These are phyloP conservation scores for Distichodus sexfasciatus DNA, from an alignment of 2,797 vertebrate genomes.

Conservation along the genomic window DNA sequence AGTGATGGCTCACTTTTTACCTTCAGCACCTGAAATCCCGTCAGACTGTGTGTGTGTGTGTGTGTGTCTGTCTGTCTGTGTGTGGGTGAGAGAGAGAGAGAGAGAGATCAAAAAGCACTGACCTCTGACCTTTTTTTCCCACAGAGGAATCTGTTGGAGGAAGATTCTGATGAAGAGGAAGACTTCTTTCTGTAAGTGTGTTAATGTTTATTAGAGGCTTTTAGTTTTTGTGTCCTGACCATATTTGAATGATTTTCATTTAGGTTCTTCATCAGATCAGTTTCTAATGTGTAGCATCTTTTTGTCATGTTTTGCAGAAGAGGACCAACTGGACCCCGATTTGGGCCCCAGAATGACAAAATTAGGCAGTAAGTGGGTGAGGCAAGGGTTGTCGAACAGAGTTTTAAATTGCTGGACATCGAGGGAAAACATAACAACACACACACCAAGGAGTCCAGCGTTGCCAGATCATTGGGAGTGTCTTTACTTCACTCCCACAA, in stretches of 20 bases:
- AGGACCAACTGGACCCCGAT: constrained; percentile 91
- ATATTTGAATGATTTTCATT: neutral
- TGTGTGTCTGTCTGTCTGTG: too few species aligned
- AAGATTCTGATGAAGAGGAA: constrained; percentile 97
- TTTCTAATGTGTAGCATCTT: neutral
- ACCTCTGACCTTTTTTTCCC: constrained; percentile 49
- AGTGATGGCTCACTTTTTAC: neutral
- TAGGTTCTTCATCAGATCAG: neutral
- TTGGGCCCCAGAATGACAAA: constrained; percentile 94
- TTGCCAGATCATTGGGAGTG: neutral
- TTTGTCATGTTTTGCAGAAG: constrained; percentile 77
- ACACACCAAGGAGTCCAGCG: neutral
- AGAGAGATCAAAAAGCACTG: constrained; percentile 19
- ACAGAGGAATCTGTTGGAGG: constrained; percentile 95
- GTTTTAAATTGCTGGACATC: neutral
- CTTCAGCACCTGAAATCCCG: neutral
- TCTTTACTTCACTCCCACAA: neutral
- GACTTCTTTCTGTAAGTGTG: constrained; percentile 96
- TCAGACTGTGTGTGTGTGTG: too few species aligned
- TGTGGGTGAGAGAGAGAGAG: too few species aligned
- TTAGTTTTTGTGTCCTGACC: too few species aligned
- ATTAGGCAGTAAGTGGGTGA: constrained; percentile 89
- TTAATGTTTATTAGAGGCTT: neutral
- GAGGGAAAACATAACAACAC: neutral
- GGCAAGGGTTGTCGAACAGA: neutral